phyloP scores from a whole-genome alignment of 2,888 invertebrate genomes.

The Hyposoter didymator region DNA sequence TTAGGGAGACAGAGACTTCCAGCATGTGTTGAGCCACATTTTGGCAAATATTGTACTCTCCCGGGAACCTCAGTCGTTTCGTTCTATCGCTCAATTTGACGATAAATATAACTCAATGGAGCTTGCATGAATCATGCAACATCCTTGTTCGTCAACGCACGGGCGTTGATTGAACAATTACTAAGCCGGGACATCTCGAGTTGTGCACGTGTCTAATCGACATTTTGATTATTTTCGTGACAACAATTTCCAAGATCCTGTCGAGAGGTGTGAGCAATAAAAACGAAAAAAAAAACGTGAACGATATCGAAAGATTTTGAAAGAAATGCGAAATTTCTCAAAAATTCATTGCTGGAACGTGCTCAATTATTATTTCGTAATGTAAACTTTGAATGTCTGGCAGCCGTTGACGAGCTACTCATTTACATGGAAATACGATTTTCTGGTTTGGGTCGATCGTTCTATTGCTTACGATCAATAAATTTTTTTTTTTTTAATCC shows the following conservation, averaged over 20 bases:
- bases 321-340: neutral
- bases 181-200: conserved; percentile 1
- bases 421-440: neutral
- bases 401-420: neutral
- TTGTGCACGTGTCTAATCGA: neutral
- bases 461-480: neutral
- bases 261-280: neutral
- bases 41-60: neutral
- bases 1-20: neutral
- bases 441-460: neutral
- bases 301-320: neutral
- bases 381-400: neutral
- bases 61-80: neutral
- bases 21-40: neutral
- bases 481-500: too few relatives aligned
- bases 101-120: conserved; percentile 11
- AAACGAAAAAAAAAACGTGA: neutral
- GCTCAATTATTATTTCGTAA: neutral
- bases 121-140: conserved; percentile 2
- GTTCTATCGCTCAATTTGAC: conserved; percentile 20
- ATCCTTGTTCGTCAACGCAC: conserved; percentile 7
- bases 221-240: neutral
- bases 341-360: neutral
- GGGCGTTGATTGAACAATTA: conserved; percentile 37
- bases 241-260: neutral